These are phyloP conservation scores for Neoniphon sammara DNA, from an alignment of 2,797 vertebrate genomes.

Conservation along the genomic window DNA sequence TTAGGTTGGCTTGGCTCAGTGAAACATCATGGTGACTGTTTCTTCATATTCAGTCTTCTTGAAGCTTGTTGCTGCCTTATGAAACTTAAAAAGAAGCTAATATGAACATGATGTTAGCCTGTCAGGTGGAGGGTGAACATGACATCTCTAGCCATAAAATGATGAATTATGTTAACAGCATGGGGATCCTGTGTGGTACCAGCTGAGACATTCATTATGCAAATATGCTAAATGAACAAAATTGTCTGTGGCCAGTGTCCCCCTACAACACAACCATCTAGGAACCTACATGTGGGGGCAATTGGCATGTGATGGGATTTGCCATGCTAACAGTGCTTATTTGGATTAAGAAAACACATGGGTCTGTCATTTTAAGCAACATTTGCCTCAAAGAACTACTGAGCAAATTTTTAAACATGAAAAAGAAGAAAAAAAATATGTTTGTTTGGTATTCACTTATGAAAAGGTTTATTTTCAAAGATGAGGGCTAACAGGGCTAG, in stretches of 20 bases:
- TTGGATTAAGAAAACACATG: slow-evolving; percentile 40
- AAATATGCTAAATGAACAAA: slow-evolving; percentile 72
- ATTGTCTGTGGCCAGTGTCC: slow-evolving; percentile 49
- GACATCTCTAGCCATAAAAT: slow-evolving; percentile 47
- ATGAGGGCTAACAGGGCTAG: neutral
- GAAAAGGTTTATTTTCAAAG: neutral
- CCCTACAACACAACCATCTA: slow-evolving; percentile 3
- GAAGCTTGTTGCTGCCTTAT: slow-evolving; percentile 38
- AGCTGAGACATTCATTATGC: slow-evolving; percentile 70
- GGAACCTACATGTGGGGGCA: neutral
- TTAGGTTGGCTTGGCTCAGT: neutral
- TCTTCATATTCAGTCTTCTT: slow-evolving; percentile 62
- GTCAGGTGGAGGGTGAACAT: slow-evolving; percentile 52
- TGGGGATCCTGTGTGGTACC: slow-evolving; percentile 47
- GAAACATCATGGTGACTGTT: slow-evolving; percentile 8
- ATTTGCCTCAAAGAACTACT: no score
- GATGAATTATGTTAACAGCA: slow-evolving; percentile 66
- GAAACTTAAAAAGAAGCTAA: slow-evolving; percentile 65
- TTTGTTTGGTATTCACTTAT: neutral
- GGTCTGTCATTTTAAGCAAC: slow-evolving; percentile 5
- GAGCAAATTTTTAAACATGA: no score
- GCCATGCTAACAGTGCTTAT: slow-evolving; percentile 30
- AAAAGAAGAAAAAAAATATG: no score
- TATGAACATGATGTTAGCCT: slow-evolving; percentile 65
- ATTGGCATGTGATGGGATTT: slow-evolving; percentile 41